Evolutionary conservation across 2,797 vertebrate species (phyloP).

Genomic region (Bradypodion pumilum): DNA sequence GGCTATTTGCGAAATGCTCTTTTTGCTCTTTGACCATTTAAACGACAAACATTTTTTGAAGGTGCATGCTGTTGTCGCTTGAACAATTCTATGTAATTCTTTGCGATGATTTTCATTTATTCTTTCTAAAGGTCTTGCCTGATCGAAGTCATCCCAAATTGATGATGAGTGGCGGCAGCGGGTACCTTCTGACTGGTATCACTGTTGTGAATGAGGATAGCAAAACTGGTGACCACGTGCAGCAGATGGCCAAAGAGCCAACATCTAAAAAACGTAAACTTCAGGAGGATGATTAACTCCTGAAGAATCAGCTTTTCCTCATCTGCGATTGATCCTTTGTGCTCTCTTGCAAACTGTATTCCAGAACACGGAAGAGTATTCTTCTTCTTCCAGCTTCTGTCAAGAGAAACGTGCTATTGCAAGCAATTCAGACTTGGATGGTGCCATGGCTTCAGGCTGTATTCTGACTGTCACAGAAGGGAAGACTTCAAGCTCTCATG

Average conservation of each 20-base stretch:
- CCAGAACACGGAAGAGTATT: constrained; percentile 34
- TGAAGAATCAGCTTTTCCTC: constrained; percentile 48
- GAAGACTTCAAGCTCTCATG: not conserved
- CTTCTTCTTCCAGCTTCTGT: not conserved
- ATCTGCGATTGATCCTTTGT: constrained; percentile 36
- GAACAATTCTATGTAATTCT: not conserved
- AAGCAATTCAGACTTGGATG: not conserved
- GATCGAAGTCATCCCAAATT: constrained; percentile 94
- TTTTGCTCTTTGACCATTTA: too few species aligned
- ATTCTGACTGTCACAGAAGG: not conserved
- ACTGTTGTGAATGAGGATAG: constrained; percentile 79
- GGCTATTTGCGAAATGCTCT: too few species aligned
- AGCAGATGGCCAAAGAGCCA: constrained; percentile 77
- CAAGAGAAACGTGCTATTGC: constrained; percentile 9
- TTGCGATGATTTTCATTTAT: not conserved
- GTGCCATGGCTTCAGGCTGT: not conserved
- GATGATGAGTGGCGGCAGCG: constrained; percentile 93
- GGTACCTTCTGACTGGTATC: constrained; percentile 91
- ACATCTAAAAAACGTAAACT: constrained; percentile 86
- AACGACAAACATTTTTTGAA: too few species aligned
- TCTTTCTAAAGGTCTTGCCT: constrained; percentile 85
- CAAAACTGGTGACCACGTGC: constrained; percentile 60
- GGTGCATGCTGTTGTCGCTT: fast-evolving
- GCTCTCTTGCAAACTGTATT: constrained; percentile 40
- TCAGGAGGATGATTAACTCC: constrained; percentile 69